Evolutionary conservation across 2,888 invertebrate genomes (phyloP).

Genomic region (Chymomyza amoena): DNA sequence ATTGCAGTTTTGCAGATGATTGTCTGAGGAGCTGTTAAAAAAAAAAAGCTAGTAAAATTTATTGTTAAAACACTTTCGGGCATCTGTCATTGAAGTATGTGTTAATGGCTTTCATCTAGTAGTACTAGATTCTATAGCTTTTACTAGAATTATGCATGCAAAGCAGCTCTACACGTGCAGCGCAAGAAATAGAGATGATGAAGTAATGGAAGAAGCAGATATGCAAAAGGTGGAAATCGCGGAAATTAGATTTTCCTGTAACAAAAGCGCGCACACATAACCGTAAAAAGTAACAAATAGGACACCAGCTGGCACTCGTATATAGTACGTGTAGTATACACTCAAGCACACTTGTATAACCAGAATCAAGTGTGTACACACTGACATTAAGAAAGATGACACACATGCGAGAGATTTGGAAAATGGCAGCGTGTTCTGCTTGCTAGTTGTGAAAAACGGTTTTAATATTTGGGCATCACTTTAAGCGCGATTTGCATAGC

Average conservation of each 20-base stretch:
- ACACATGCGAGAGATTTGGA: slow-evolving; percentile 11
- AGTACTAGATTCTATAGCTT: slow-evolving; percentile 16
- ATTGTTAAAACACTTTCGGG: background rate
- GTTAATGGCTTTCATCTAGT: slow-evolving; percentile 16
- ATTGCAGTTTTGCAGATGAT: too few relatives aligned
- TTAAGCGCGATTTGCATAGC: slow-evolving; percentile 64
- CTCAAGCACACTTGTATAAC: background rate
- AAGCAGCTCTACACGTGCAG: slow-evolving; percentile 4
- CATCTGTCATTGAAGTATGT: slow-evolving; percentile 12
- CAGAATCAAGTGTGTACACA: background rate
- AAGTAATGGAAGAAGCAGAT: slow-evolving; percentile 21
- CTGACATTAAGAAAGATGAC: background rate
- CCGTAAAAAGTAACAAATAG: slow-evolving; percentile 1
- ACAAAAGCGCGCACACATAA: slow-evolving; percentile 13
- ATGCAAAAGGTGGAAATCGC: slow-evolving; percentile 25
- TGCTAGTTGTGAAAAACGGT: slow-evolving; percentile 38
- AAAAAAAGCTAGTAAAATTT: background rate
- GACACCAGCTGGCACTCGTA: background rate
- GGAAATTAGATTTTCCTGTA: slow-evolving; percentile 62
- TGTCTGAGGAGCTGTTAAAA: too few relatives aligned
- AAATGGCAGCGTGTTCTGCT: slow-evolving; percentile 7
- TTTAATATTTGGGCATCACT: slow-evolving; percentile 60
- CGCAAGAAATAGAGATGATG: background rate
- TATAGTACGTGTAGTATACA: too few relatives aligned
- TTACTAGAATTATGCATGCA: slow-evolving; percentile 58